Evolutionary conservation across 2,888 invertebrate species (phyloP), one percentile per base, ranked within the genome.

Genomic region (Ornithoptera alexandrae): DNA sequence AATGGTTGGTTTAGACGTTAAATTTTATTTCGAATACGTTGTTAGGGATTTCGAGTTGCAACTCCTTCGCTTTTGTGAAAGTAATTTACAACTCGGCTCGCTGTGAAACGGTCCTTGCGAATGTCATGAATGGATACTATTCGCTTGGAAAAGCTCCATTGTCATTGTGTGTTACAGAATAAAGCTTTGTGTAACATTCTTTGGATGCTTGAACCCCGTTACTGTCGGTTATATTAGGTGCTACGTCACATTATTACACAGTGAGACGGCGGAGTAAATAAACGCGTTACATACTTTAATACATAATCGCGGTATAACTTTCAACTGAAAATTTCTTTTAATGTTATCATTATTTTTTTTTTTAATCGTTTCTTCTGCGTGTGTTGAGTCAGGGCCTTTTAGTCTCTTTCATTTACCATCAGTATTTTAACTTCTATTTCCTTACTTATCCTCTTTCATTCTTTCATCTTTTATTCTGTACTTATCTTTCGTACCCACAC

Each of bases 51-150:
- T 62, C 53, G 58, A 59, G 63, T 66, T 53, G 59, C 24, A 67
- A 58, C 70, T 66, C 59, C 59, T n/a, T 53, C 62, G 70, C 70
- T 70, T 70, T 70, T 67, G 66, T 70, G 63, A 67, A 66, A 58
- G 70, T 70, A 70, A 66, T 69, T 67, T 63, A 70, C 70, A 65
- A 59, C 62, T 30, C 62, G 56, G 66, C 62, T 63, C 66, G 12
- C 70, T 67, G 70, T 56, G 70, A 70, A 70, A 67, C 70, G 59
- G 70, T 63, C 70, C 66, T 70, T 70, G 66, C 70, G 62, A 70
- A 70, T 70, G 70, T 67, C 66, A 67, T 70, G 70, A 70, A 70
- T 70, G 70, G 70, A 70, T 70, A 70, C 70, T 66, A 70, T 70
- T 70, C 70, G 70, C 70, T 70, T 66, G 70, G 70, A 67, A 70